Percentiles rank a stretch among this genome's conserved stretches.
These are phyloP conservation scores for Canis aureus DNA, from an alignment of 2,113 vertebrate genomes.

Conservation along the genomic window DNA sequence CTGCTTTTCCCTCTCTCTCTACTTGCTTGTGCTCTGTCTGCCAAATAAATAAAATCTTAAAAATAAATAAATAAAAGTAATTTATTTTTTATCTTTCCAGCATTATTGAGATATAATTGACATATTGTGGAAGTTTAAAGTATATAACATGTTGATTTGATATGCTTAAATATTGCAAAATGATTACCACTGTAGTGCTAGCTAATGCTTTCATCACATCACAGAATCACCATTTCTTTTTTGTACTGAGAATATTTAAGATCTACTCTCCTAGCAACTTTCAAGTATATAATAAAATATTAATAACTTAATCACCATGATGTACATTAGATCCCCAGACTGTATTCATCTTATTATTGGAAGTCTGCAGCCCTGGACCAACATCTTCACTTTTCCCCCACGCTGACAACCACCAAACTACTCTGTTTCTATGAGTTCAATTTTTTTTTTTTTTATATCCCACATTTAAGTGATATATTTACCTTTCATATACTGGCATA, in stretches of 20 bases:
- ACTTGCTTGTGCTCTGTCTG: too few species aligned
- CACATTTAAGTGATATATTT: background rate
- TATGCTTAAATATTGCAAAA: background rate
- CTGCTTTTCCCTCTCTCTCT: too few species aligned
- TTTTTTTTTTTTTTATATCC: background rate
- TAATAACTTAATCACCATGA: background rate
- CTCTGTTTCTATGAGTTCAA: background rate
- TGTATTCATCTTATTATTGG: background rate
- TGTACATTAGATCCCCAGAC: background rate
- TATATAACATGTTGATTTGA: background rate
- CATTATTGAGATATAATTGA: background rate
- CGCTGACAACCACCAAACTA: too few species aligned
- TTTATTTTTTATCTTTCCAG: background rate
- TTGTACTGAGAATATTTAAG: background rate
- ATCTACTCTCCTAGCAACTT: background rate
- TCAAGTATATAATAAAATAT: background rate
- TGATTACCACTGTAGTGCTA: background rate
- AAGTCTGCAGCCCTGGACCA: background rate
- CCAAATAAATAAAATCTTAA: too few species aligned
- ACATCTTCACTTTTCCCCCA: background rate
- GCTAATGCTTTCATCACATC: background rate
- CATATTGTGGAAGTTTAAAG: background rate
- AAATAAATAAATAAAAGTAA: too few species aligned
- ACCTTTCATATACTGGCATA: background rate
- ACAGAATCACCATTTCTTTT: background rate